Evolutionary conservation across 2,113 vertebrate genomes (phyloP).

Genomic region (Pseudopodoces humilis): DNA sequence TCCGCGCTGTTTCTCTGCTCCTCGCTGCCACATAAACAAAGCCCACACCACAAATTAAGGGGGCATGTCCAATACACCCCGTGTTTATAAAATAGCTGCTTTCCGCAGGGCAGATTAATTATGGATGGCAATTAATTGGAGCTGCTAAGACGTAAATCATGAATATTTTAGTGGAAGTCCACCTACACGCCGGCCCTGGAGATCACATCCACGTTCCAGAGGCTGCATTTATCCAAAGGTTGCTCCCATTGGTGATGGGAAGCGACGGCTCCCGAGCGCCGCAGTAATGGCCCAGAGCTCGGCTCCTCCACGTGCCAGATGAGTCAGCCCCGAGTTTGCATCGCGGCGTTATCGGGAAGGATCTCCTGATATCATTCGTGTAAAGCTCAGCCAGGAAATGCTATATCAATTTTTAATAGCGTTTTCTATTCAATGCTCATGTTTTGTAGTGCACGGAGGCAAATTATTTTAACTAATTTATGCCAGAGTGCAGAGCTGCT

Average conservation of each 20-base stretch:
- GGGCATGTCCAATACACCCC: not conserved
- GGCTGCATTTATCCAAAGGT: not conserved
- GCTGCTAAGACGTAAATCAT: not conserved
- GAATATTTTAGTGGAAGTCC: conserved; percentile 21
- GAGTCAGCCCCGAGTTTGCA: not conserved
- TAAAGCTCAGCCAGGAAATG: conserved; percentile 22
- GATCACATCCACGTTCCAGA: not conserved
- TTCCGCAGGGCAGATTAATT: not conserved
- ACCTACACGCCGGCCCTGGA: not conserved
- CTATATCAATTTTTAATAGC: conserved; percentile 25
- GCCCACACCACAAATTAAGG: not conserved
- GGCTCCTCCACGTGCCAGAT: not conserved
- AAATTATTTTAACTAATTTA: conserved; percentile 38
- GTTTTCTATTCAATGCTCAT: not conserved
- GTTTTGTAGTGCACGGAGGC: not conserved
- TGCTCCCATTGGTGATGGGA: not conserved
- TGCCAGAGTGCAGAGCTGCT: not conserved
- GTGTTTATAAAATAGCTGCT: not conserved
- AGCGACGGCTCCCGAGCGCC: not conserved
- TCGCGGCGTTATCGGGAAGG: not conserved
- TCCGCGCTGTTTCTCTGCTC: too few species aligned
- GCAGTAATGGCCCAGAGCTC: not conserved
- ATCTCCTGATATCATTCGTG: not conserved
- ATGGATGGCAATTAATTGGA: conserved; percentile 9
- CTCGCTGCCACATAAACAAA: not conserved